These are phyloP conservation scores for Microctenopoma steveboyesi DNA, from an alignment of 2,797 vertebrate species.

Conservation along the genomic window DNA sequence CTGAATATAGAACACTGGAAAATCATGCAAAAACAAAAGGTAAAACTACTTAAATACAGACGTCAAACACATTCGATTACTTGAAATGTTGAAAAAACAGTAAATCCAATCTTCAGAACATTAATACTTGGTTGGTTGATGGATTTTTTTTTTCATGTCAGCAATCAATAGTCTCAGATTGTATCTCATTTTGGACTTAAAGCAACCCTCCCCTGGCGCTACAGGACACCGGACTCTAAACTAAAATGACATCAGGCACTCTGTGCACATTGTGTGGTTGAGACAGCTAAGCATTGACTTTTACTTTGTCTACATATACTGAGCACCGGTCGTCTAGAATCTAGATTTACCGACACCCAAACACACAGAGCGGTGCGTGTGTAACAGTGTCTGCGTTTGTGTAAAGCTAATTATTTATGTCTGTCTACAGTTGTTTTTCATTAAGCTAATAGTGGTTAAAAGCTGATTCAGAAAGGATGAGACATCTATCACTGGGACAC, in stretches of 20 bases:
- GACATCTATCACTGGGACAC: slow-evolving; percentile 68
- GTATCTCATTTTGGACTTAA: slow-evolving; percentile 14
- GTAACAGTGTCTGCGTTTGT: slow-evolving; percentile 32
- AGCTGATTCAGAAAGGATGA: slow-evolving; percentile 71
- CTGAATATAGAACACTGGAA: slow-evolving; percentile 30
- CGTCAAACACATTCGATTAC: neutral
- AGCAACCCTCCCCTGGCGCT: neutral
- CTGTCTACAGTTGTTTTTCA: slow-evolving; percentile 72
- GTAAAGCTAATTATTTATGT: slow-evolving; percentile 65
- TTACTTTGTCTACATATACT: slow-evolving; percentile 11
- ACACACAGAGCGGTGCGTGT: slow-evolving; percentile 7
- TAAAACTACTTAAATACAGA: neutral
- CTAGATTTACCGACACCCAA: neutral
- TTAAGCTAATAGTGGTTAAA: slow-evolving; percentile 77
- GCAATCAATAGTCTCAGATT: slow-evolving; percentile 26
- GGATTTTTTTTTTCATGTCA: slow-evolving; percentile 23
- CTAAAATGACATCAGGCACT: neutral
- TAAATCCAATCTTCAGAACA: slow-evolving; percentile 4
- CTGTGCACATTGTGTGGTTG: slow-evolving; percentile 6
- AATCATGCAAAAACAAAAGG: neutral
- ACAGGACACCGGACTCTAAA: neutral
- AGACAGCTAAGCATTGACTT: slow-evolving; percentile 7
- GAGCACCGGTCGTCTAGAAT: neutral
- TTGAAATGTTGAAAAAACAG: neutral
- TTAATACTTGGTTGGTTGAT: slow-evolving; percentile 1